phyloP scores from a whole-genome alignment of 2,888 invertebrate species.

The Oscheius sp. region DNA sequence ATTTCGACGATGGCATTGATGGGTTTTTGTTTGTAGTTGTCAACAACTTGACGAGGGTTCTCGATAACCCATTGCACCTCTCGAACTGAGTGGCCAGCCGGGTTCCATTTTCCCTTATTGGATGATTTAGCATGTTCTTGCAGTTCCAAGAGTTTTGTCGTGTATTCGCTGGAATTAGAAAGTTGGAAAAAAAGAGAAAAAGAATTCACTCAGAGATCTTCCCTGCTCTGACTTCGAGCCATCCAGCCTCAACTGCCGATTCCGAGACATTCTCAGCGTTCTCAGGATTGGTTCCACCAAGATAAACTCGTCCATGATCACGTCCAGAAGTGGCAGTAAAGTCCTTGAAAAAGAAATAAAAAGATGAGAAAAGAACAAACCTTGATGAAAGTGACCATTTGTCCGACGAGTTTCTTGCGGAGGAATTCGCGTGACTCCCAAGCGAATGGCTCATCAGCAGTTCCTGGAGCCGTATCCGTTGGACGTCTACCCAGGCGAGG shows the following conservation, averaged over 20 bases:
- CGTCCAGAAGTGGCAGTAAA: slow-evolving; percentile 83
- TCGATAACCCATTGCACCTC: slow-evolving; percentile 83
- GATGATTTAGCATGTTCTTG: slow-evolving; percentile 89
- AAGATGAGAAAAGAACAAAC: no score
- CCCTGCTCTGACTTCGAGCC: slow-evolving; percentile 79
- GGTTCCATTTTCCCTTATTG: slow-evolving; percentile 80
- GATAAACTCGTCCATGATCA: slow-evolving; percentile 79
- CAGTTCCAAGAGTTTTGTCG: slow-evolving; percentile 78
- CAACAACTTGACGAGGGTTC: slow-evolving; percentile 83
- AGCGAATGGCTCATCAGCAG: slow-evolving; percentile 79
- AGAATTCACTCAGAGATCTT: slow-evolving; percentile 66
- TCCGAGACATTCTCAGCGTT: slow-evolving; percentile 89
- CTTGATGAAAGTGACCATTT: slow-evolving; percentile 84
- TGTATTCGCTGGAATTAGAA: slow-evolving; percentile 70
- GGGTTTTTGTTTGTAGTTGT: slow-evolving; percentile 85
- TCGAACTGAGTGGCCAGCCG: slow-evolving; percentile 33
- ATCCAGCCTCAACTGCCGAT: slow-evolving; percentile 85
- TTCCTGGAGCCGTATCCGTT: slow-evolving; percentile 72
- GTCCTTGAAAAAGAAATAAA: no score
- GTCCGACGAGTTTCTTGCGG: slow-evolving; percentile 83
- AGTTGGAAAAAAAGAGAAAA: neutral
- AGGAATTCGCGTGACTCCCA: slow-evolving; percentile 97
- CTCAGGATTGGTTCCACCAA: slow-evolving; percentile 69
- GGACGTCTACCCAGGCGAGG: slow-evolving; percentile 87
- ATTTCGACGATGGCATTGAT: slow-evolving; percentile 90